Evolutionary conservation across 2,888 invertebrate species (phyloP).

Genomic region (Nomada lathburiana): DNA sequence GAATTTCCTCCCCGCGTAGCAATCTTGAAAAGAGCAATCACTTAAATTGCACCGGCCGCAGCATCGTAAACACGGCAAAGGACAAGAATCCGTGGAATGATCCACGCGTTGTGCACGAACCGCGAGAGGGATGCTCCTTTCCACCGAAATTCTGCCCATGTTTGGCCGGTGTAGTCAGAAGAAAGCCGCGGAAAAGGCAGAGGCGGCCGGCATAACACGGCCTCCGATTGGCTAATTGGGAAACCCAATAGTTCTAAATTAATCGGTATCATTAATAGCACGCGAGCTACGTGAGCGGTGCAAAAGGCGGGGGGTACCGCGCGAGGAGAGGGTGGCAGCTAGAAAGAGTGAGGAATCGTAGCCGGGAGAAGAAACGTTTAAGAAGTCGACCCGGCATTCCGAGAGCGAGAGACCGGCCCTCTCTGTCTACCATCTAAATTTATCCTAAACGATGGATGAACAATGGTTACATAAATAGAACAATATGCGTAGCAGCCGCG

Average conservation of each 20-base stretch:
- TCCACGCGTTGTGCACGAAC: background rate
- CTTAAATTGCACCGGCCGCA: background rate
- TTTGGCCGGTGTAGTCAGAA: slow-evolving; percentile 59
- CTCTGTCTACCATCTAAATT: slow-evolving; percentile 80
- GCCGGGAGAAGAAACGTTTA: slow-evolving; percentile 79
- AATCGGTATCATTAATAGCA: slow-evolving; percentile 84
- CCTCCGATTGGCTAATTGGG: slow-evolving; percentile 83
- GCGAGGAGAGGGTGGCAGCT: slow-evolving; percentile 67
- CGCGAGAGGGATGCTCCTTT: slow-evolving; percentile 25
- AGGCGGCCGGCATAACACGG: slow-evolving; percentile 62
- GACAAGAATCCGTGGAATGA: background rate
- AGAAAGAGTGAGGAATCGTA: slow-evolving; percentile 71
- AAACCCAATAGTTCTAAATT: slow-evolving; percentile 85
- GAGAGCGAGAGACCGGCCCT: slow-evolving; percentile 64
- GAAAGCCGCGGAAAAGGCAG: slow-evolving; percentile 65
- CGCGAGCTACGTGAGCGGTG: slow-evolving; percentile 63
- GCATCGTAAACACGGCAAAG: background rate
- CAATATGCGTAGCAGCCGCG: slow-evolving; percentile 81
- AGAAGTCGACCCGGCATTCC: slow-evolving; percentile 83
- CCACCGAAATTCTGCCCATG: slow-evolving; percentile 65
- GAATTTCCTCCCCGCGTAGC: too few relatives aligned
- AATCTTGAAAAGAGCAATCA: background rate
- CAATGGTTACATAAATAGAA: slow-evolving; percentile 84
- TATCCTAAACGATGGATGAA: slow-evolving; percentile 84
- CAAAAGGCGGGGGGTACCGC: slow-evolving; percentile 45